Evolutionary conservation across 1,140 invertebrate species (phyloP).

Genomic region (Brachionus koreanus): DNA sequence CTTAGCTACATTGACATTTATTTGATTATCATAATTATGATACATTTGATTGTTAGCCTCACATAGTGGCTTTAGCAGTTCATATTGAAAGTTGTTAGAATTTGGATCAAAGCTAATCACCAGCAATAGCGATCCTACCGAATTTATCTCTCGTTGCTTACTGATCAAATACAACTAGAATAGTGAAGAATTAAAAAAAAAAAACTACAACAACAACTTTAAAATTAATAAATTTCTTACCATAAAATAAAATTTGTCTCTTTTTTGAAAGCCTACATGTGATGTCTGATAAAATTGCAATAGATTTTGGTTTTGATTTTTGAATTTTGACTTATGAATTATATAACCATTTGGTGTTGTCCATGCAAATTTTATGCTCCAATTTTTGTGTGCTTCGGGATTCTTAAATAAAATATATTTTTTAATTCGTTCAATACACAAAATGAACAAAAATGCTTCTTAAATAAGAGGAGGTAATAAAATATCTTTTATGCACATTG

Average conservation of each 20-base stretch:
- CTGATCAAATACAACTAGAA: slow-evolving; percentile 20
- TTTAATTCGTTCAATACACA: no score
- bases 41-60: not conserved
- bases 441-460: no score
- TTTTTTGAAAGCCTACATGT: slow-evolving; percentile 21
- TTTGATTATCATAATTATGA: not conserved
- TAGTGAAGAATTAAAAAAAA: no score
- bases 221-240: not conserved
- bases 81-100: not conserved
- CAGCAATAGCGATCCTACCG: not conserved
- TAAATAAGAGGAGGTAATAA: no score
- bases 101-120: slow-evolving; percentile 2
- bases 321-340: not conserved
- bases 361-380: slow-evolving; percentile 34
- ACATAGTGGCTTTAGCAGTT: slow-evolving; percentile 2
- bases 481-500: no score
- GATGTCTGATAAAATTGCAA: not conserved
- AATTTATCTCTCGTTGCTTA: not conserved
- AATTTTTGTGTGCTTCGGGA: not conserved
- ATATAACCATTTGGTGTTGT: slow-evolving; percentile 7
- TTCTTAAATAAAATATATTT: no score
- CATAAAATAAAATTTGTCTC: slow-evolving; percentile 21
- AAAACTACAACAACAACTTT: no score
- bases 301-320: not conserved
- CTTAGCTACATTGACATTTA: not conserved